These are phyloP conservation scores for Sarcophaga bullata DNA, from an alignment of 1,140 invertebrate genomes.

Conservation along the genomic window DNA sequence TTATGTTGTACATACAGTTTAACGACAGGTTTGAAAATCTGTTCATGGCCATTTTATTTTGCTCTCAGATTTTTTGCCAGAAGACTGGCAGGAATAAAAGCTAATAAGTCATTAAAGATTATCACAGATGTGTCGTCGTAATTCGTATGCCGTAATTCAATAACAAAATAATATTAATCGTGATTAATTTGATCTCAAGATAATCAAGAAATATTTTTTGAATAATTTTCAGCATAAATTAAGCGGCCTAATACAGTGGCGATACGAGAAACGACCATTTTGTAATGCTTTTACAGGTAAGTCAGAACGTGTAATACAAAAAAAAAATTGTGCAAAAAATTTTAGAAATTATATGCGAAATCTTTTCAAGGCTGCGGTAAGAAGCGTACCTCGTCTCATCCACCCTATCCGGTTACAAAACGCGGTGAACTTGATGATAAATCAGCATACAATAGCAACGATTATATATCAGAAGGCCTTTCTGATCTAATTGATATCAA, in stretches of 20 bases:
- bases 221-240: conserved; percentile 54
- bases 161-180: background rate
- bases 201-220: conserved; percentile 11
- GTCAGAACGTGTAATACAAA: background rate
- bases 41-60: too few relatives aligned
- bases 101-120: background rate
- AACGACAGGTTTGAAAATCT: too few relatives aligned
- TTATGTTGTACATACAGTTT: too few relatives aligned
- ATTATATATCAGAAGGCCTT: conserved; percentile 70
- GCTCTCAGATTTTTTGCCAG: too few relatives aligned
- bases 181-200: too few relatives aligned
- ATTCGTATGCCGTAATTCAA: background rate
- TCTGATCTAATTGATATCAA: conserved; percentile 73
- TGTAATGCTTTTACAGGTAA: conserved; percentile 80
- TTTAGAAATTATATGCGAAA: background rate
- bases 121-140: background rate
- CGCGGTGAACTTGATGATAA: conserved; percentile 59
- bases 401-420: conserved; percentile 60
- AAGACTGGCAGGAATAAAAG: too few relatives aligned
- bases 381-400: conserved; percentile 70
- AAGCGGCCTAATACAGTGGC: conserved; percentile 62
- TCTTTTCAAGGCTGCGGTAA: conserved; percentile 72
- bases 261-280: conserved; percentile 73
- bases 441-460: conserved; percentile 46
- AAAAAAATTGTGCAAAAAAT: background rate